Percentiles rank a stretch among this genome's conserved stretches.
Conservation (phyloP, 2,113 vertebrate genomes). For the Himantopus leucocephalus region DNA sequence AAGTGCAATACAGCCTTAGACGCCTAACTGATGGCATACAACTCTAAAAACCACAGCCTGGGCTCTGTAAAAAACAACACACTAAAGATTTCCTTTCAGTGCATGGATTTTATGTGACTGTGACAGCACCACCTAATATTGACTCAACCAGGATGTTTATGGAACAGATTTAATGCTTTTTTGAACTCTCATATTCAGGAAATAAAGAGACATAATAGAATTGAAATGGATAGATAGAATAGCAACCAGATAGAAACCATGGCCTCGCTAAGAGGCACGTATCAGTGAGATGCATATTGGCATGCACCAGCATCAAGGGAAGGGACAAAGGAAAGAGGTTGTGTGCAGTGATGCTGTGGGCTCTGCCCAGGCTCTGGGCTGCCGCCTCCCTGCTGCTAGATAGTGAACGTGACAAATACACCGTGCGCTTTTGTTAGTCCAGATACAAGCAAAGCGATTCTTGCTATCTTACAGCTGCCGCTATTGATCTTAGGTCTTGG, state of each 20-base stretch:
- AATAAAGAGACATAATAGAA: not conserved
- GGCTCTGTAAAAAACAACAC: not conserved
- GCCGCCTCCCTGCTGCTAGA: not conserved
- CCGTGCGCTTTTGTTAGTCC: not conserved
- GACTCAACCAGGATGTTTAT: not conserved
- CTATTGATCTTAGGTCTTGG: not conserved
- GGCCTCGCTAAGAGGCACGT: not conserved
- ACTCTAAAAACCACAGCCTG: not conserved
- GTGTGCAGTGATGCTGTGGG: not conserved
- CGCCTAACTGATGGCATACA: not conserved
- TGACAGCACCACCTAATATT: not conserved
- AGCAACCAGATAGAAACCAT: not conserved
- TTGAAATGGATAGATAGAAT: not conserved
- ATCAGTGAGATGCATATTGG: not conserved
- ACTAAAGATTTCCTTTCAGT: not conserved
- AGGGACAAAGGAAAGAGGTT: not conserved
- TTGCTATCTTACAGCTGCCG: not conserved
- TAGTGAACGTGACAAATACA: not conserved
- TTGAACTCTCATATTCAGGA: not conserved
- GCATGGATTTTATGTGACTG: not conserved
- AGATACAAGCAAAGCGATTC: not conserved
- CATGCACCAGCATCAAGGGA: not conserved
- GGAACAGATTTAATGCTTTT: not conserved
- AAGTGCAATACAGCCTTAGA: not conserved
- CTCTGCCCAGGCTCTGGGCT: not conserved